Evolutionary conservation across 2,113 vertebrate species (phyloP).

Genomic region (Ceratotherium simum): DNA sequence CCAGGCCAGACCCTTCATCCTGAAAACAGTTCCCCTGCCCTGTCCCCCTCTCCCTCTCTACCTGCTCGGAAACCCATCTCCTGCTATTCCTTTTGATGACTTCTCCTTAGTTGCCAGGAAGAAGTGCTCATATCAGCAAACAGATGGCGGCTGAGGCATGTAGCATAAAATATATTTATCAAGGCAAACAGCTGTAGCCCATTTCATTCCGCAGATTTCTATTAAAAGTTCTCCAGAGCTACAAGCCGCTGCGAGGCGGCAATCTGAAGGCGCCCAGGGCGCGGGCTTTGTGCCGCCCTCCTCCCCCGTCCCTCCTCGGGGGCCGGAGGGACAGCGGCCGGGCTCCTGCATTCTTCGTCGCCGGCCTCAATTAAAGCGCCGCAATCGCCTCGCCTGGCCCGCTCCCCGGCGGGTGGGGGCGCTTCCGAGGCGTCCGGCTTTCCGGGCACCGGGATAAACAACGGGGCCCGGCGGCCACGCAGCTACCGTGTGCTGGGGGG

Average conservation of each 20-base stretch:
- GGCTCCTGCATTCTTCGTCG: background rate
- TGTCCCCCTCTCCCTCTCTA: slow-evolving; percentile 71
- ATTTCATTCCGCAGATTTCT: slow-evolving; percentile 89
- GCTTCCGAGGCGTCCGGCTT: too few relatives aligned
- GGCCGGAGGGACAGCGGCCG: slow-evolving; percentile 56
- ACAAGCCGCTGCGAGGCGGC: slow-evolving; percentile 83
- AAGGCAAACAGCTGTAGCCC: slow-evolving; percentile 92
- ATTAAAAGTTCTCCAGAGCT: slow-evolving; percentile 90
- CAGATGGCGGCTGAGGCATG: slow-evolving; percentile 91
- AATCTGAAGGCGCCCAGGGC: slow-evolving; percentile 79
- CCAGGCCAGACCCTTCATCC: background rate
- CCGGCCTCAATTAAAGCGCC: background rate
- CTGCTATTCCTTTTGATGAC: slow-evolving; percentile 85
- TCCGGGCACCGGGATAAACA: background rate
- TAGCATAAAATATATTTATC: slow-evolving; percentile 92
- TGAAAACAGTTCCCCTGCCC: slow-evolving; percentile 42
- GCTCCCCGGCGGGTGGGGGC: background rate
- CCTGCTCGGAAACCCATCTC: slow-evolving; percentile 81
- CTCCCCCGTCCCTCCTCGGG: slow-evolving; percentile 1
- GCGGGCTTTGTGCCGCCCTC: slow-evolving; percentile 65
- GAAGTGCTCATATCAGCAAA: slow-evolving; percentile 91
- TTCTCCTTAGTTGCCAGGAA: slow-evolving; percentile 85
- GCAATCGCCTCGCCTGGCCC: accelerated
- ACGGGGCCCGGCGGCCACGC: too few relatives aligned
- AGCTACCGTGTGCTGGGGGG: too few relatives aligned